Base-by-base conservation (phyloP, 2,797 vertebrate genomes). In the Arctocebus calabarensis region DNA sequence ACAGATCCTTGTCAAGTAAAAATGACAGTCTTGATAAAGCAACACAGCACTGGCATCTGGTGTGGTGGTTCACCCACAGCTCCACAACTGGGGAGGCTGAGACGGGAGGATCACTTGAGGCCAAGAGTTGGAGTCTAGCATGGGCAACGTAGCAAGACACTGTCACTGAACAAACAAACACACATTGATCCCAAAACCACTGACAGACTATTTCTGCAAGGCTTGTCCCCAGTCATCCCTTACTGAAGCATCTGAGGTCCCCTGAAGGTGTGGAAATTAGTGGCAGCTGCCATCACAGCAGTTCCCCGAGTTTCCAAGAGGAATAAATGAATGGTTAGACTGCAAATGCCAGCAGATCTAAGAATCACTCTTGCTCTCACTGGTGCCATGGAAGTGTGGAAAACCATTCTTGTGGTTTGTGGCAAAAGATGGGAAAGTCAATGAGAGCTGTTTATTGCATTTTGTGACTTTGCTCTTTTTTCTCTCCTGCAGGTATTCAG, bases 381-480 rank as follows among this genome's bases (percentile, higher is more conserved):
- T 52, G 90, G 61, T 61, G 48, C 57, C 29, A n/a, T 8, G 34
- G 64, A 71, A 87, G 7, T 70, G 27, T 96, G 79, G 92, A 90
- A 88, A 95, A 82, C 68, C 48, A 92, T 17, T 11, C 83, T 71
- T 95, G 79, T 94, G 74, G 83, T 92, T 93, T 94, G 88, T 87
- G 86, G 64, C 43, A 85, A 88, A 71, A 95, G 85, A 66, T 66
- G 32, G 90, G 48, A 87, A 87, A 74, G 22, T 86, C 73, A 73
- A 68, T 57, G 37, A 34, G 62, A 75, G 32, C 48, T 90, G 6
- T 77, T 93, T 92, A 45, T 78, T 84, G n/a, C 62, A 68, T 92
- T 95, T 74, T 90, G 73, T 85, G 62, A 95, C 52, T 87, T 79
- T 52, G 43, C 75, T 62, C 27, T 85, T 62, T 83, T 66, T 82